A percentile compares a stretch with the other conserved stretches of the same genome.
phyloP scores from a whole-genome alignment of 2,797 vertebrate species.

The Sebastes oblongus region DNA sequence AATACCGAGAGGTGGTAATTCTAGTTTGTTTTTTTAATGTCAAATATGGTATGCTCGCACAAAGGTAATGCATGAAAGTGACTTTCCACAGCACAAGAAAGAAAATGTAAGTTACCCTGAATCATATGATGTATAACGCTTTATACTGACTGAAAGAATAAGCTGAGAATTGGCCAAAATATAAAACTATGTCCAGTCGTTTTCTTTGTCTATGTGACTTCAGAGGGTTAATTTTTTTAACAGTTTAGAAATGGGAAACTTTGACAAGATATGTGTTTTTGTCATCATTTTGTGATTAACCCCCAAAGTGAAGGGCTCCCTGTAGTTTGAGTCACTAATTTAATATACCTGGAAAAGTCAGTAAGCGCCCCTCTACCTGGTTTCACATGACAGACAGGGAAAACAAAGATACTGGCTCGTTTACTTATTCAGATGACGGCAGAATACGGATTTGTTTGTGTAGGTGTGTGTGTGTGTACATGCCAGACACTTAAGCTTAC shows the following conservation, averaged over 20 bases:
- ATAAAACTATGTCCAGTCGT: too few relatives aligned
- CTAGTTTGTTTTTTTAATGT: too few relatives aligned
- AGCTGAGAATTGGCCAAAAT: too few relatives aligned
- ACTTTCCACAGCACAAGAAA: too few relatives aligned
- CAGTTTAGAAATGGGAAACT: background rate
- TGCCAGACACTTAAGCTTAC: constrained; percentile 9
- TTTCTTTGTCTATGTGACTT: too few relatives aligned
- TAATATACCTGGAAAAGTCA: background rate
- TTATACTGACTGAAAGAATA: too few relatives aligned
- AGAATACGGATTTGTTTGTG: constrained; percentile 31
- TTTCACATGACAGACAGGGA: background rate
- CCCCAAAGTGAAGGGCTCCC: background rate
- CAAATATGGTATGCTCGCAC: too few relatives aligned
- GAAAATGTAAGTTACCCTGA: too few relatives aligned
- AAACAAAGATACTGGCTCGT: background rate
- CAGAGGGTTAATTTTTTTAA: background rate
- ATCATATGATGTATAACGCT: too few relatives aligned
- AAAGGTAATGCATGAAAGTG: too few relatives aligned
- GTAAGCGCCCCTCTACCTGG: background rate
- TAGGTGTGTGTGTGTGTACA: constrained; percentile 3
- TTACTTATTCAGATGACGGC: background rate
- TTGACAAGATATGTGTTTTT: background rate
- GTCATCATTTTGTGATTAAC: background rate
- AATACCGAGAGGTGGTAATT: too few relatives aligned
- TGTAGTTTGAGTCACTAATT: background rate